Percentiles rank a stretch among this genome's conserved stretches.
Evolutionary conservation across 2,797 vertebrate species (phyloP).

Genomic region (Peromyscus eremicus): DNA sequence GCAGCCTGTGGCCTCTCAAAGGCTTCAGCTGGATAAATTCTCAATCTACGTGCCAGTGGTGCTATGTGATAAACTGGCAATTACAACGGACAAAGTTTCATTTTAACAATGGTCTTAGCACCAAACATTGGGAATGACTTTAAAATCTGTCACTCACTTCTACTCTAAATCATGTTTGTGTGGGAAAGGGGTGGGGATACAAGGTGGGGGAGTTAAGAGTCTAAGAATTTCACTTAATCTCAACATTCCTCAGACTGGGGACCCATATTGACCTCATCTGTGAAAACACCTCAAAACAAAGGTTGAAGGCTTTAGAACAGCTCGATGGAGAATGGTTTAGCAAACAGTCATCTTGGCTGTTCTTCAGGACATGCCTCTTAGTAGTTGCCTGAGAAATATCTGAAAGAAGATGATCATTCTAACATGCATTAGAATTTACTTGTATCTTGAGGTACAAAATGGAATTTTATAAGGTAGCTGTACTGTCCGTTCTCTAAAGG

Average conservation of each 20-base stretch:
- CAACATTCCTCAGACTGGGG: background rate
- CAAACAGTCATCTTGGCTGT: background rate
- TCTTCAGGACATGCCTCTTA: background rate
- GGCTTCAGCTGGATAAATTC: conserved; percentile 40
- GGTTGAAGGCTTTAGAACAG: background rate
- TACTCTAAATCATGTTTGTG: conserved; percentile 13
- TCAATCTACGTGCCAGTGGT: background rate
- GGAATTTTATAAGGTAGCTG: conserved; percentile 39
- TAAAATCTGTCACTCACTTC: conserved; percentile 9
- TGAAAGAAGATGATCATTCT: conserved; percentile 18
- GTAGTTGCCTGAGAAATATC: background rate
- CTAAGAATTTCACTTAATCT: background rate
- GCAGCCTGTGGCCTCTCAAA: conserved; percentile 51
- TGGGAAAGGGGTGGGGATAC: background rate
- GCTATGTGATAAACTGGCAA: conserved; percentile 37
- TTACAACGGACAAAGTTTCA: background rate
- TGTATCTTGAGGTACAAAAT: background rate
- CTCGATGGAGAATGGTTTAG: background rate
- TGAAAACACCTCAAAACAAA: conserved; percentile 50
- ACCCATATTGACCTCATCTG: background rate
- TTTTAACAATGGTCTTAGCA: conserved; percentile 38
- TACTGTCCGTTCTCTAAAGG: background rate
- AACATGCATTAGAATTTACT: conserved; percentile 32
- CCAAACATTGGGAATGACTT: conserved; percentile 47
- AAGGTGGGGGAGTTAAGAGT: background rate